Evolutionary conservation across 1,140 invertebrate genomes (phyloP), one percentile per base, ranked within the genome.

Genomic region (Drosophila nebulosa): DNA sequence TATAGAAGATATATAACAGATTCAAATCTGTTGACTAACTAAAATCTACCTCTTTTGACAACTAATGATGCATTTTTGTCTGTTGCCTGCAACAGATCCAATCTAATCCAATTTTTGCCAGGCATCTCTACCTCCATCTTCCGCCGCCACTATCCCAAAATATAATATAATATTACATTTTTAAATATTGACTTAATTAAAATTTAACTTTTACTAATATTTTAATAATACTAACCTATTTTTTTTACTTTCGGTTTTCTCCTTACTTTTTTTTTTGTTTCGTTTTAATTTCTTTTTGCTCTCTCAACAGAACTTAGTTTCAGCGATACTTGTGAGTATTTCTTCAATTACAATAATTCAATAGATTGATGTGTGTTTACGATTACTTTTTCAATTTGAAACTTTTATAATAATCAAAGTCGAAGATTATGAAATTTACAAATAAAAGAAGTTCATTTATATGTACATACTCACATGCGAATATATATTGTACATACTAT

Each of bases 241-340:
- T 61, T 65, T 70, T 68, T 70, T n/a, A n/a, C 32, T 56, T 70
- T 69, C 76, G 21, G 52, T 73, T 68, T 39, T 78, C 27, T 75
- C 52, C 63, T 30, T 30, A 46, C 35, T 59, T 57, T 65, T 27
- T 68, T 53, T 66, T 59, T 39, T 24, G 50, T 51, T 67, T 70
- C 30, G 59, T 55, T 72, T 58, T 73, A 58, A 63, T 66, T 83
- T 68, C 64, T 50, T 27, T 55, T 69, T 42, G 3, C 6, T 75
- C 32, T 67, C 53, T 69, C 74, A 77, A 90, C 90, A 91, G 90
- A 91, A 90, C 74, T 90, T 91, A 89, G 90, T 91, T 86, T 91
- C 90, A 74, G 90, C 90, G 67, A 90, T 91, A 91, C 90, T 91
- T 74, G 90, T 91, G 80, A 91, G 90, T 91, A 90, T 73, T 69